These are phyloP conservation scores for Dicrostonyx torquatus DNA, from an alignment of 2,797 vertebrate genomes.

Conservation along the genomic window DNA sequence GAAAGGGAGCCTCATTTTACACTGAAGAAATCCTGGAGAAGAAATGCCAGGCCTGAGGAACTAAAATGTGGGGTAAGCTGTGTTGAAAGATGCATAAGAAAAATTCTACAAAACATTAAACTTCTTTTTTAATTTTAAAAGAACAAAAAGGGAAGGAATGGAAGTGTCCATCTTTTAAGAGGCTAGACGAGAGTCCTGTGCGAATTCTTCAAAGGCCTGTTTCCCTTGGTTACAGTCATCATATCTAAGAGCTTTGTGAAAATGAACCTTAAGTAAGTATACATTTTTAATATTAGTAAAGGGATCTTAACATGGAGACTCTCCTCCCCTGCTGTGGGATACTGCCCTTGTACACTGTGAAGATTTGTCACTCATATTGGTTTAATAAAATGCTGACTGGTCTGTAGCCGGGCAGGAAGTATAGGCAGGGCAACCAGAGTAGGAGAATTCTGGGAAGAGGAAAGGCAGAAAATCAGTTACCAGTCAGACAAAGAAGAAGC, in stretches of 20 bases:
- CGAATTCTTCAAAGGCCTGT: background rate
- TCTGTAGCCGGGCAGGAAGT: no score
- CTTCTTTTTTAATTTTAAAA: background rate
- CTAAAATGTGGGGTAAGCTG: background rate
- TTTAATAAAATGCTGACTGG: no score
- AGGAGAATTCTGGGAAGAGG: no score
- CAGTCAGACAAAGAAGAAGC: no score
- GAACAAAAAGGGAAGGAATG: background rate
- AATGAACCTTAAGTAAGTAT: background rate
- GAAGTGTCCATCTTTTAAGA: background rate
- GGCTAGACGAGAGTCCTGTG: background rate
- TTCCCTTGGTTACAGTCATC: background rate
- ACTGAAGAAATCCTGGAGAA: background rate
- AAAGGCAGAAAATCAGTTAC: no score
- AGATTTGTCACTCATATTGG: no score
- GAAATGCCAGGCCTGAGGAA: constrained; percentile 2
- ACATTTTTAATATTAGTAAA: background rate
- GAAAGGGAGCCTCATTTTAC: constrained; percentile 51
- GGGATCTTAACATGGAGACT: background rate
- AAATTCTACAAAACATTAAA: background rate
- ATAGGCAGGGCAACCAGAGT: no score
- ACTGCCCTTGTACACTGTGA: no score
- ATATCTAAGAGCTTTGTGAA: background rate
- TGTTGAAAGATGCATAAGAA: background rate
- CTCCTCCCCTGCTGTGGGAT: background rate